Base-by-base conservation (phyloP, 2,113 vertebrate genomes). In the Esox niger region DNA sequence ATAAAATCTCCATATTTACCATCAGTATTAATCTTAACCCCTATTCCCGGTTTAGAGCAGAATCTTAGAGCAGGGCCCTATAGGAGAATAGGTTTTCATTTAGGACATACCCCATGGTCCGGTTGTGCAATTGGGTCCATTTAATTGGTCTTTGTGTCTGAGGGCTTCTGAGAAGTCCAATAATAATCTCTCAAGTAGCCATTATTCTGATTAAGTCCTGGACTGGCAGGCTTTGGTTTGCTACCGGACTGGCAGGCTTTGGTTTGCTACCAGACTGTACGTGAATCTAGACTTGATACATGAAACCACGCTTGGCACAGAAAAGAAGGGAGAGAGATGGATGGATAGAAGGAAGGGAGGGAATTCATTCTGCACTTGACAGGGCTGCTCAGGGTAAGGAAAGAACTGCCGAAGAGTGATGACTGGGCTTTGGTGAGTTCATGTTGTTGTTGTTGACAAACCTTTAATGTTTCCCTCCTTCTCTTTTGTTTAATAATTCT, bases 151-250 rank as follows among this genome's bases (percentile, higher is more conserved):
- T 89, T 88, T 88, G 80, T 86, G 77, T 77, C 26, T 47, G 72
- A 62, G 61, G 68, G 62, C 66, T 83, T 80, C 73, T 77, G 71
- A 79, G 70, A 82, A 80, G 38, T 23, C 64, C 72, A 75, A 81
- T 79, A 55, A 64, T 11, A 80, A 68, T 70, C 64, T 75, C n/a
- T n/a, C 43, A 73, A 73, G 52, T 64, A 47, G 66, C 82, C 87
- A 87, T 89, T 87, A 85, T 82, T 85, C 78, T 86, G 85, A 88
- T 90, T 87, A 80, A 75, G 71, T 68, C 60, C 29, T 23, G 4
- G 62, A 64, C 38, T 26, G 29, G 31, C 9, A 26, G 31, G 17
- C 57, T 32, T 21, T 32, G 35, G 9, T 10, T 20, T 7, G 69
- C n/a, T n/a, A n/a, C 29, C n/a, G 4, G 62, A 64, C 38, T 26